Percentiles rank a stretch among this genome's conserved stretches.
phyloP scores from a whole-genome alignment of 2,888 invertebrate genomes.

The Polydesmus complanatus region DNA sequence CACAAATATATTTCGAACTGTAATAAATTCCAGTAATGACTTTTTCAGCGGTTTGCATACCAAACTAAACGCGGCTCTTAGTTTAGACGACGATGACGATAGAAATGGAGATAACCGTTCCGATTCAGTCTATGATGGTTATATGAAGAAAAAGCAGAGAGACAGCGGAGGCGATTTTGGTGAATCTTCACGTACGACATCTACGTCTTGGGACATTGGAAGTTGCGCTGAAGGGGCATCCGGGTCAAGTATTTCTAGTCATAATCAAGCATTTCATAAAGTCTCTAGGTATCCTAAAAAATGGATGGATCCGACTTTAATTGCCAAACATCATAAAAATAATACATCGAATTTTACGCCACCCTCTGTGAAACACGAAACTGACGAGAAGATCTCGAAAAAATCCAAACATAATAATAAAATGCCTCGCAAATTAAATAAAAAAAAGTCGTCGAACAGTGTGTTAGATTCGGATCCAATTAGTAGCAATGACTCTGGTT shows the following conservation, averaged over 20 bases:
- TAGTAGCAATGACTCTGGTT: constrained; percentile 21
- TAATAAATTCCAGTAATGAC: constrained; percentile 39
- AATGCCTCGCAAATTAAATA: too few species aligned
- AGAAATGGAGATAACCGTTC: constrained; percentile 5
- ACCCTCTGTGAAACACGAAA: constrained; percentile 16
- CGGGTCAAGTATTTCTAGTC: background rate
- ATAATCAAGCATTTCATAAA: background rate
- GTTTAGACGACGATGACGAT: constrained; percentile 14
- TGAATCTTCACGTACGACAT: constrained; percentile 6
- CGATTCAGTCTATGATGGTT: constrained; percentile 7
- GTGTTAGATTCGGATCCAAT: constrained; percentile 20
- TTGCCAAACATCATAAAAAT: background rate
- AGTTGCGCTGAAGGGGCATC: background rate
- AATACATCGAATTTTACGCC: background rate
- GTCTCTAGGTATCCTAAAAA: background rate
- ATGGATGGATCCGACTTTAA: constrained; percentile 1
- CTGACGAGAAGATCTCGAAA: background rate
- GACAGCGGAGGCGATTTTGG: constrained; percentile 9
- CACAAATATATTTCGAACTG: constrained; percentile 36
- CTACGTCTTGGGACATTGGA: constrained; percentile 1
- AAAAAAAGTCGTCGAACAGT: background rate
- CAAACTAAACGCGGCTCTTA: constrained; percentile 27
- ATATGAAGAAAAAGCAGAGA: constrained; percentile 15
- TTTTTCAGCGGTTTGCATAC: constrained; percentile 32
- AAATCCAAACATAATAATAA: too few species aligned